A percentile compares a stretch with the other conserved stretches of the same genome.
phyloP scores from a whole-genome alignment of 2,797 vertebrate genomes.

The Pangasius larnaudii region DNA sequence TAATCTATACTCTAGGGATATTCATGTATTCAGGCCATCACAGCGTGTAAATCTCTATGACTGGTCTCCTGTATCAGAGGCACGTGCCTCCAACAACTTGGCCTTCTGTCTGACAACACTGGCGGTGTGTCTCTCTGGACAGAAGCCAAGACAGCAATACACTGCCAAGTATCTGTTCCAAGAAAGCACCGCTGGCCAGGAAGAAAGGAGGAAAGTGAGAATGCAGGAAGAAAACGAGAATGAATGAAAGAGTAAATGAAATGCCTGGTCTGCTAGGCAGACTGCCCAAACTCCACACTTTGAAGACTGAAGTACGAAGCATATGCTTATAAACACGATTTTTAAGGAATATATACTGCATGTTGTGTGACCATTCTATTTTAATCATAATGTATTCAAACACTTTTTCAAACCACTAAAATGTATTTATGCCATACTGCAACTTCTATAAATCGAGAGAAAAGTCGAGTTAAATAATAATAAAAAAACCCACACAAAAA shows the following conservation, averaged over 20 bases:
- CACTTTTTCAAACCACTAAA: neutral
- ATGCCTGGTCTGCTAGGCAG: constrained; percentile 40
- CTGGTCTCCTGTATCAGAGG: constrained; percentile 32
- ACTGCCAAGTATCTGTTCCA: constrained; percentile 49
- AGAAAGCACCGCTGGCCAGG: constrained; percentile 43
- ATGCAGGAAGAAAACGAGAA: constrained; percentile 22
- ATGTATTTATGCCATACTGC: neutral
- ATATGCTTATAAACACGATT: neutral
- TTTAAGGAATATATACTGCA: neutral
- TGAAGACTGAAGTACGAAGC: neutral
- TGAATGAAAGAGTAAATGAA: constrained; percentile 39
- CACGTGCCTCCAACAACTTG: constrained; percentile 48
- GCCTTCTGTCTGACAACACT: constrained; percentile 48
- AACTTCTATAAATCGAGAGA: neutral
- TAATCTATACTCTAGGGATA: neutral
- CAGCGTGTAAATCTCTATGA: constrained; percentile 7
- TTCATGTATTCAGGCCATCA: neutral
- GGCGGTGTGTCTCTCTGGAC: constrained; percentile 55
- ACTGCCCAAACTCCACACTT: constrained; percentile 49
- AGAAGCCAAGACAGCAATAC: constrained; percentile 54
- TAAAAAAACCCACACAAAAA: neutral
- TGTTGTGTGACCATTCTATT: neutral
- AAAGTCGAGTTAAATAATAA: neutral
- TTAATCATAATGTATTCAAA: constrained; percentile 21
- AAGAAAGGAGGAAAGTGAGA: constrained; percentile 48